These are phyloP conservation scores for Mormyrus hasselquistii DNA, from an alignment of 2,797 vertebrate species.

Conservation along the genomic window DNA sequence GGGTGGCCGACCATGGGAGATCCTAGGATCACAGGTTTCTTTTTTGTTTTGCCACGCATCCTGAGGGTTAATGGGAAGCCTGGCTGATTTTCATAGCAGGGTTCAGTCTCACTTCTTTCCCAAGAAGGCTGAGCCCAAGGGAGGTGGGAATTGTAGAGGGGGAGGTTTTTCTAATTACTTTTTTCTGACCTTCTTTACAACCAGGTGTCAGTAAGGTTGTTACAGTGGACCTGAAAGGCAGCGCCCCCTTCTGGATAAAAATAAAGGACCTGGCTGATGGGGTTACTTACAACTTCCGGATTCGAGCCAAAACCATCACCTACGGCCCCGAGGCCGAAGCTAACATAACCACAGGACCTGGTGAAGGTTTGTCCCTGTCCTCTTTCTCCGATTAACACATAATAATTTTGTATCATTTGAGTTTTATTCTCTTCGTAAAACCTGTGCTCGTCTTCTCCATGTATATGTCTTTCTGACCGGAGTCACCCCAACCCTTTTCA, in stretches of 20 bases:
- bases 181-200: not conserved
- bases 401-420: not conserved
- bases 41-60: too few species aligned
- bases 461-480: not conserved
- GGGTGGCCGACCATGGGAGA: not conserved
- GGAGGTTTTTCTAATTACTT: not conserved
- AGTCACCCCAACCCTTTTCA: not conserved
- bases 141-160: not conserved
- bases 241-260: slow-evolving; percentile 86
- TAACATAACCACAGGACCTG: slow-evolving; percentile 93
- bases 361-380: slow-evolving; percentile 72
- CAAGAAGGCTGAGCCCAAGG: slow-evolving; percentile 8
- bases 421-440: not conserved
- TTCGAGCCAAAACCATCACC: slow-evolving; percentile 85
- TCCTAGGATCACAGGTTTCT: not conserved
- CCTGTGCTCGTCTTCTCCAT: not conserved
- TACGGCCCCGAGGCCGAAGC: slow-evolving; percentile 89
- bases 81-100: not conserved
- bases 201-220: slow-evolving; percentile 97
- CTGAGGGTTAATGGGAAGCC: not conserved
- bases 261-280: slow-evolving; percentile 92
- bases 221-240: slow-evolving; percentile 93
- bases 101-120: not conserved
- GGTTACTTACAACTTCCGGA: slow-evolving; percentile 85
- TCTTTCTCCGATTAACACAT: not conserved